Evolutionary conservation across 2,797 vertebrate genomes (phyloP).

Genomic region (Rhabdomys pumilio): DNA sequence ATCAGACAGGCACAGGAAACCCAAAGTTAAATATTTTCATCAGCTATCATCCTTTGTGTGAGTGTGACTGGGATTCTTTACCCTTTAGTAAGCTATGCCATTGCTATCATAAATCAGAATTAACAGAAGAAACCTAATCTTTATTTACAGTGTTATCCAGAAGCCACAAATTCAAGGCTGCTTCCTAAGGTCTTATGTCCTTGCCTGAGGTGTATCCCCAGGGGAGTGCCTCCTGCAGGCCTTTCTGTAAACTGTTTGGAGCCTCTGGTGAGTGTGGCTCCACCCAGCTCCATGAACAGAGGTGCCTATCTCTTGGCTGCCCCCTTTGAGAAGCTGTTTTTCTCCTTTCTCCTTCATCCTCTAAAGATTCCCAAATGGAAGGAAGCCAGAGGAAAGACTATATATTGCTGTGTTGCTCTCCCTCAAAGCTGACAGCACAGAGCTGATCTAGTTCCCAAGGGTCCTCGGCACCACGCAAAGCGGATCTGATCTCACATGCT

Average conservation of each 20-base stretch:
- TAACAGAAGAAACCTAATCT: neutral
- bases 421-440: neutral
- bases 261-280: neutral
- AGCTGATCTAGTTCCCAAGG: neutral
- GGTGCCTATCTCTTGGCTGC: neutral
- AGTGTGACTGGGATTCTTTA: neutral
- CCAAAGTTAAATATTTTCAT: neutral
- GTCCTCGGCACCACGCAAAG: neutral
- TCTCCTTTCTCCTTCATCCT: neutral
- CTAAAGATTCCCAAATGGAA: slow-evolving; percentile 28
- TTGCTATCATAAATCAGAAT: slow-evolving; percentile 10
- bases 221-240: neutral
- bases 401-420: neutral
- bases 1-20: neutral
- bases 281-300: neutral
- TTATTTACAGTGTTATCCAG: neutral
- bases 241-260: neutral
- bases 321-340: neutral
- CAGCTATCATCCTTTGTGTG: neutral
- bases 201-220: neutral
- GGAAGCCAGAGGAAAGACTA: neutral
- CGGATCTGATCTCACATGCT: slow-evolving; percentile 19
- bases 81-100: neutral
- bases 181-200: neutral
- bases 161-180: neutral